Evolutionary conservation across 2,113 vertebrate genomes (phyloP).

Genomic region (Aegotheles bennettii): DNA sequence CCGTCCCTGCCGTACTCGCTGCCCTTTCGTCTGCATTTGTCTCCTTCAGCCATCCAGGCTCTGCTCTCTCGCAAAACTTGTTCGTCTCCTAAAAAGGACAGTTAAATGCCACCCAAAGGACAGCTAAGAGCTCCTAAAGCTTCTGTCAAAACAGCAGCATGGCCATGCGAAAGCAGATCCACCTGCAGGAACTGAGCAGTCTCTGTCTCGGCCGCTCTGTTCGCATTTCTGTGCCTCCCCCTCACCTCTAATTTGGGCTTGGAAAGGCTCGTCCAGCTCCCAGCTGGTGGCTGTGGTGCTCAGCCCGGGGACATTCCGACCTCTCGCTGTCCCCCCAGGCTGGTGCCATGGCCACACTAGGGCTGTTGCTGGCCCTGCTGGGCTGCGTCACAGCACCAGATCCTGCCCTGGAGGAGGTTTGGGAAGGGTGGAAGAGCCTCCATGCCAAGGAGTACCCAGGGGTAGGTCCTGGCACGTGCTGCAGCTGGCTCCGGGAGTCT

Average conservation of each 20-base stretch:
- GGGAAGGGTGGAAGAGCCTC: conserved; percentile 52
- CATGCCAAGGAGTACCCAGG: not conserved
- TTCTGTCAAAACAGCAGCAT: not conserved
- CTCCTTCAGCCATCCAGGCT: not conserved
- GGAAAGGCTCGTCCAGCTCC: not conserved
- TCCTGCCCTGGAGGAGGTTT: not conserved
- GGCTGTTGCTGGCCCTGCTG: not conserved
- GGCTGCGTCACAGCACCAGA: accelerated
- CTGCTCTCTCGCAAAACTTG: accelerated
- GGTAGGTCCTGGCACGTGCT: not conserved
- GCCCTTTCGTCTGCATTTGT: not conserved
- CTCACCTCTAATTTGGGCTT: not conserved
- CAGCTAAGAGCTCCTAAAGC: not conserved
- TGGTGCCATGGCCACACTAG: not conserved
- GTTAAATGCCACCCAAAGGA: not conserved
- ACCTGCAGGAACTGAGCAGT: not conserved
- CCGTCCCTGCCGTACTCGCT: too few species aligned
- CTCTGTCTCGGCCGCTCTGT: not conserved
- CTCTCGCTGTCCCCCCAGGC: not conserved
- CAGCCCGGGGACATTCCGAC: not conserved
- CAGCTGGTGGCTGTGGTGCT: not conserved
- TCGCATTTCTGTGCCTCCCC: not conserved
- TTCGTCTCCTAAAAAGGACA: not conserved
- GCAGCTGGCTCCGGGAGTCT: accelerated
- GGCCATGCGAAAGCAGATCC: not conserved